These are phyloP conservation scores for Syrista parreyssii DNA, from an alignment of 2,888 invertebrate species.

Conservation along the genomic window DNA sequence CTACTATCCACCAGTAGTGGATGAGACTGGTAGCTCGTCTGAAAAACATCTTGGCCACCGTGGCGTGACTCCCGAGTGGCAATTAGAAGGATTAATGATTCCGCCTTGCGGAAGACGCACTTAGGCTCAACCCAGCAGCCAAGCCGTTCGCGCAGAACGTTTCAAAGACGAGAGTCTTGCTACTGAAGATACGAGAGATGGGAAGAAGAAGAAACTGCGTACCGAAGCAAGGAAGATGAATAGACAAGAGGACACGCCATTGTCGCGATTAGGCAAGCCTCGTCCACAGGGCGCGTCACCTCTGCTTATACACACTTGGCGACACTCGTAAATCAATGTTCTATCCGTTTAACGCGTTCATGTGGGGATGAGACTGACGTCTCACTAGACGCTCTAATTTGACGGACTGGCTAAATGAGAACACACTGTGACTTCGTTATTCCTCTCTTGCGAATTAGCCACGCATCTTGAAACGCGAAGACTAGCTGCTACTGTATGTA, in stretches of 20 bases:
- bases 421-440: conserved; percentile 4
- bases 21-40: not conserved
- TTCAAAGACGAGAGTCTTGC: not conserved
- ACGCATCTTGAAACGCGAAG: not conserved
- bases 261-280: conserved; percentile 41
- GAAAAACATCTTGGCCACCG: conserved; percentile 24
- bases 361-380: conserved; percentile 15
- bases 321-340: conserved; percentile 49
- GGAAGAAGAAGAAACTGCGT: not conserved
- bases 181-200: not conserved
- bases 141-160: not conserved
- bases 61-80: conserved; percentile 50
- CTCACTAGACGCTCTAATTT: conserved; percentile 19
- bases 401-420: conserved; percentile 5
- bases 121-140: not conserved
- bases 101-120: conserved; percentile 27
- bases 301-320: conserved; percentile 7
- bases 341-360: conserved; percentile 40
- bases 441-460: not conserved
- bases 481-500: not conserved
- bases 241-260: conserved; percentile 15
- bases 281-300: conserved; percentile 23
- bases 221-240: not conserved
- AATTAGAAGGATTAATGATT: conserved; percentile 61
- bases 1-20: not conserved